Evolutionary conservation across 2,888 invertebrate species (phyloP).

Genomic region (Drosophila testacea): DNA sequence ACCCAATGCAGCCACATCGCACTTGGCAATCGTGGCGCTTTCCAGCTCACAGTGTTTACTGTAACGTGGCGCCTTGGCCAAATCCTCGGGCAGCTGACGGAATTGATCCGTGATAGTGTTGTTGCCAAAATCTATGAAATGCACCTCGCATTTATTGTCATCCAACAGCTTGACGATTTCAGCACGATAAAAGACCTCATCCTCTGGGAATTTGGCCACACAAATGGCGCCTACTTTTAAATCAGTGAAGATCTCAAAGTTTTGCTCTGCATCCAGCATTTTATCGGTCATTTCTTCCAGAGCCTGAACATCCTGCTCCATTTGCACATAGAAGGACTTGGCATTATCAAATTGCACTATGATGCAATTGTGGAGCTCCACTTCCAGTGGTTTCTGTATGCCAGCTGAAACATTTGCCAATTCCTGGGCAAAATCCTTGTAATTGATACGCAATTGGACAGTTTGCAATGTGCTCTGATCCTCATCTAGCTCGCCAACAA

Average conservation of each 20-base stretch:
- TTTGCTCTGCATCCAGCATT: conserved; percentile 79
- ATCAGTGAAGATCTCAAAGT: conserved; percentile 68
- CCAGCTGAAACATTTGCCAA: conserved; percentile 78
- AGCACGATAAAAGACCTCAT: conserved; percentile 96
- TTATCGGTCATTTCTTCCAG: conserved; percentile 82
- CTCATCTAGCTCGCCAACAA: conserved; percentile 86
- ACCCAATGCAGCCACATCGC: conserved; percentile 88
- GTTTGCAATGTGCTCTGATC: conserved; percentile 86
- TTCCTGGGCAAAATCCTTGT: conserved; percentile 86
- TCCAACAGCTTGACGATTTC: conserved; percentile 88
- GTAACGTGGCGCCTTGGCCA: conserved; percentile 86
- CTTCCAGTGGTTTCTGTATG: conserved; percentile 81
- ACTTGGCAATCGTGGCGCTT: conserved; percentile 86
- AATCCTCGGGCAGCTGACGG: conserved; percentile 87
- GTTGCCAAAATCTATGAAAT: conserved; percentile 91
- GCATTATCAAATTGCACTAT: conserved; percentile 89
- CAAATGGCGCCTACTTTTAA: conserved; percentile 87
- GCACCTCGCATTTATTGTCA: conserved; percentile 90
- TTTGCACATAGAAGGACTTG: conserved; percentile 91
- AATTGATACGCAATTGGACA: conserved; percentile 87
- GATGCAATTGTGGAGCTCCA: conserved; percentile 87
- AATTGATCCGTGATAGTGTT: conserved; percentile 87
- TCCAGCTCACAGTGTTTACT: conserved; percentile 88
- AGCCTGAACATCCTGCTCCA: conserved; percentile 84
- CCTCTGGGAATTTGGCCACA: conserved; percentile 92